phyloP scores from a whole-genome alignment of 2,113 vertebrate species.

The Pterocles gutturalis region DNA sequence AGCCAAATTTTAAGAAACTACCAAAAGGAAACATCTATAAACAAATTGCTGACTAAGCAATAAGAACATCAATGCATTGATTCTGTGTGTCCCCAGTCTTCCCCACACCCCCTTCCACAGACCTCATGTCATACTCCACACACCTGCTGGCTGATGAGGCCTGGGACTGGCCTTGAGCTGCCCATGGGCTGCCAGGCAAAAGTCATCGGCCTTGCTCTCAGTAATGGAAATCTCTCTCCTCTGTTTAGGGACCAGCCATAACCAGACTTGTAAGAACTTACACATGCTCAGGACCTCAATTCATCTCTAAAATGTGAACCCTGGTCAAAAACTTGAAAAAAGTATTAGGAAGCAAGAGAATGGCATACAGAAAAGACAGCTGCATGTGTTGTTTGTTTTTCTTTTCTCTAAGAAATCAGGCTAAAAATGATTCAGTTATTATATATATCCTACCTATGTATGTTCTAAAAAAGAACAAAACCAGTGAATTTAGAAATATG shows the following conservation, averaged over 20 bases:
- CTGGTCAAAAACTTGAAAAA: neutral
- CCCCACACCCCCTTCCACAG: neutral
- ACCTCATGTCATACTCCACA: neutral
- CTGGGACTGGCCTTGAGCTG: neutral
- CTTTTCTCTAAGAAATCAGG: neutral
- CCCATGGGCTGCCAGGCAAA: neutral
- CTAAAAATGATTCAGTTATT: neutral
- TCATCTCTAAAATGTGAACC: neutral
- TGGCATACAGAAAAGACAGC: neutral
- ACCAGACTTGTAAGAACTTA: neutral
- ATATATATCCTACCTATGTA: neutral
- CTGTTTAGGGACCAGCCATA: neutral
- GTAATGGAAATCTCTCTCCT: neutral
- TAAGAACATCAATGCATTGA: neutral
- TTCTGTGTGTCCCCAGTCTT: neutral
- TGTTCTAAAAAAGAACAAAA: neutral
- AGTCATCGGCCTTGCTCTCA: neutral
- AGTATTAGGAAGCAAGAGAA: neutral
- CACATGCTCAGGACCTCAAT: neutral
- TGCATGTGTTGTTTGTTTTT: fast-evolving
- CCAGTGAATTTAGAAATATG: neutral
- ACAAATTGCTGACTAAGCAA: neutral
- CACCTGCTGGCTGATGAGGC: neutral
- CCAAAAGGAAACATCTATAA: neutral
- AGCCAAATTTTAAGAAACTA: neutral